phyloP scores from a whole-genome alignment of 2,113 vertebrate genomes.

The Reinhardtius hippoglossoides region DNA sequence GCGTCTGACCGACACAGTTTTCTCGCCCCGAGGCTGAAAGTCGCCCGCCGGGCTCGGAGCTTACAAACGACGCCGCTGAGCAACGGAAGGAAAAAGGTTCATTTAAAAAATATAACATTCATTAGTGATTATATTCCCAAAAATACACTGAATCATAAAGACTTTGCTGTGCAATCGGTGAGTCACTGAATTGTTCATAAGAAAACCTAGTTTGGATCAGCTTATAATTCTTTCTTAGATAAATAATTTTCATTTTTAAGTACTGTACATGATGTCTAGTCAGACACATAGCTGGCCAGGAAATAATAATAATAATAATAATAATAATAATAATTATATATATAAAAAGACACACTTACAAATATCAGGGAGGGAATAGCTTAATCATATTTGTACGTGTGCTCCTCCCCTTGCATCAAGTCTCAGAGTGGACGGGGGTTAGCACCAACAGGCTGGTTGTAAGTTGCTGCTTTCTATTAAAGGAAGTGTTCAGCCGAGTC shows the following conservation, averaged over 20 bases:
- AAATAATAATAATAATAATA: conserved; percentile 73
- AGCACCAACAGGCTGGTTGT: conserved; percentile 78
- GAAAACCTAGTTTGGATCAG: conserved; percentile 83
- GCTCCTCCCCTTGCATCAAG: conserved; percentile 77
- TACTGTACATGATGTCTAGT: conserved; percentile 83
- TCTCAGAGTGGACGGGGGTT: conserved; percentile 72
- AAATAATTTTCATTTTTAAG: conserved; percentile 81
- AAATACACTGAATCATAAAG: conserved; percentile 78
- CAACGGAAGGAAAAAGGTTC: conserved; percentile 56
- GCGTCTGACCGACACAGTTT: conserved; percentile 50
- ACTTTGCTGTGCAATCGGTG: conserved; percentile 82
- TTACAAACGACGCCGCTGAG: conserved; percentile 55
- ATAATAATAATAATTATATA: conserved; percentile 44
- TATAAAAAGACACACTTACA: conserved; percentile 79
- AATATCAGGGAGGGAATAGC: conserved; percentile 74
- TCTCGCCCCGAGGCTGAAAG: conserved; percentile 10
- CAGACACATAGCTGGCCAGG: conserved; percentile 80
- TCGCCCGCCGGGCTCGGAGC: conserved; percentile 41
- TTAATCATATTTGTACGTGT: conserved; percentile 72
- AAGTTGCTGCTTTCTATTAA: conserved; percentile 61
- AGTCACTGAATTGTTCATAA: conserved; percentile 81
- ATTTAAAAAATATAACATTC: conserved; percentile 74
- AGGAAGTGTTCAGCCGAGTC: conserved; percentile 63
- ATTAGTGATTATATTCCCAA: conserved; percentile 88
- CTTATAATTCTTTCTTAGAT: conserved; percentile 85